A percentile compares a stretch with the other conserved stretches of the same genome.
Conservation (phyloP, 2,797 vertebrate genomes). For the Diceros bicornis region DNA sequence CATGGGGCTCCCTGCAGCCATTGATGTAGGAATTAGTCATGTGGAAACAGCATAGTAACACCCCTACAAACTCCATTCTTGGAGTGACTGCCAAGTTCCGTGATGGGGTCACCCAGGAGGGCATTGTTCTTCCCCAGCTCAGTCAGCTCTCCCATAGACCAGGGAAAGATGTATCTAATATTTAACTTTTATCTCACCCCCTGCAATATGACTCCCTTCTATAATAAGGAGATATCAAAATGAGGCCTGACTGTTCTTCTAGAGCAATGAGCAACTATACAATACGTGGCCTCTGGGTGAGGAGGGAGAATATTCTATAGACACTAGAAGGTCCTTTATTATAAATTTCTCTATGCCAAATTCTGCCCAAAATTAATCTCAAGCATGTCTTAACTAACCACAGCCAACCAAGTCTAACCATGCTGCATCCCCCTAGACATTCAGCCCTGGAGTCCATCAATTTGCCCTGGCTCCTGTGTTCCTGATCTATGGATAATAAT, state of each 20-base stretch:
- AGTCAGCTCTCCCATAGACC: neutral
- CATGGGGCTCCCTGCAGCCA: slow-evolving; percentile 88
- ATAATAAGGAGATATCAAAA: neutral
- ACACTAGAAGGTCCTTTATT: neutral
- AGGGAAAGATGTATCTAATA: neutral
- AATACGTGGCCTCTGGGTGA: neutral
- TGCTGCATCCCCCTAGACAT: neutral
- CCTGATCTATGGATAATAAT: neutral
- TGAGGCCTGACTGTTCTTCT: neutral
- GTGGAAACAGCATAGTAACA: slow-evolving; percentile 84
- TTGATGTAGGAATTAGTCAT: neutral
- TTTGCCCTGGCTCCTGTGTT: neutral
- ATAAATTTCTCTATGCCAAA: slow-evolving; percentile 19
- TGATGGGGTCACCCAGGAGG: slow-evolving; percentile 41
- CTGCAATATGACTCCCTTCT: neutral
- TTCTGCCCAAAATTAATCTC: slow-evolving; percentile 44
- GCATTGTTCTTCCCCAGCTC: slow-evolving; percentile 75
- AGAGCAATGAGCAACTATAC: neutral
- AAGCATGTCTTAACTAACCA: neutral
- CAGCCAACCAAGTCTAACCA: neutral
- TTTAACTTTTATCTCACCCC: neutral
- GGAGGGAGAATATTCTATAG: neutral
- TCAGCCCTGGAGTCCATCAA: neutral
- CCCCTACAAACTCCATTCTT: neutral
- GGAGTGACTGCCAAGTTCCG: slow-evolving; percentile 1